Evolutionary conservation across 2,888 invertebrate genomes (phyloP).

Genomic region (Nowickia ferox): DNA sequence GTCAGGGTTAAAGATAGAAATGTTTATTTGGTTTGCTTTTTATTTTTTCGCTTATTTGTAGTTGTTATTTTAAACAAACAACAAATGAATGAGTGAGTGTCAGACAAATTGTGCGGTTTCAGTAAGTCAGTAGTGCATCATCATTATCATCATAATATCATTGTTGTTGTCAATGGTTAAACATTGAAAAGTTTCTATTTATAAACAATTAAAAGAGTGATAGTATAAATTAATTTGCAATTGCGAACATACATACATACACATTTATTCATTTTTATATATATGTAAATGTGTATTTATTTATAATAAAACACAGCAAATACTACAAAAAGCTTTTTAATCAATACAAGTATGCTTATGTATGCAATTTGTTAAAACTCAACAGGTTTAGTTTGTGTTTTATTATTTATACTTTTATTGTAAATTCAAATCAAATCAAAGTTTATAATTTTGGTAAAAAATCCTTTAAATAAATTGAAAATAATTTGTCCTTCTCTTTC

Average conservation of each 20-base stretch:
- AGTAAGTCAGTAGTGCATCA: conserved; percentile 42
- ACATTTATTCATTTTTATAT: background rate
- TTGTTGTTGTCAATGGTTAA: conserved; percentile 59
- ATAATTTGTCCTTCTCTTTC: too few relatives aligned
- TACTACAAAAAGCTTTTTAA: background rate
- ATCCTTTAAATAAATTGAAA: too few relatives aligned
- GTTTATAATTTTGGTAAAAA: too few relatives aligned
- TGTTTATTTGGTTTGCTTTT: conserved; percentile 1
- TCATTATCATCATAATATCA: conserved; percentile 37
- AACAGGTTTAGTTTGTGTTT: too few relatives aligned
- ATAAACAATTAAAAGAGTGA: conserved; percentile 54
- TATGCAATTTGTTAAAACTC: too few relatives aligned
- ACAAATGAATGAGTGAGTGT: conserved; percentile 26
- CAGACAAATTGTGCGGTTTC: background rate
- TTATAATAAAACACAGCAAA: background rate
- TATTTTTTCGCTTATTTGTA: conserved; percentile 1
- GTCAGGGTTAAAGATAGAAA: conserved; percentile 68
- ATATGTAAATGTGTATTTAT: background rate
- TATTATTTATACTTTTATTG: too few relatives aligned
- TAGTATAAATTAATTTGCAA: background rate
- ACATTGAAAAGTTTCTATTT: conserved; percentile 70
- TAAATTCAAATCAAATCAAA: too few relatives aligned
- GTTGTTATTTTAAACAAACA: conserved; percentile 29
- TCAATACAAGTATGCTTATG: background rate
- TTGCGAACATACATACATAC: background rate